Conservation (phyloP, 2,888 invertebrate genomes). For the Seira ritae region DNA sequence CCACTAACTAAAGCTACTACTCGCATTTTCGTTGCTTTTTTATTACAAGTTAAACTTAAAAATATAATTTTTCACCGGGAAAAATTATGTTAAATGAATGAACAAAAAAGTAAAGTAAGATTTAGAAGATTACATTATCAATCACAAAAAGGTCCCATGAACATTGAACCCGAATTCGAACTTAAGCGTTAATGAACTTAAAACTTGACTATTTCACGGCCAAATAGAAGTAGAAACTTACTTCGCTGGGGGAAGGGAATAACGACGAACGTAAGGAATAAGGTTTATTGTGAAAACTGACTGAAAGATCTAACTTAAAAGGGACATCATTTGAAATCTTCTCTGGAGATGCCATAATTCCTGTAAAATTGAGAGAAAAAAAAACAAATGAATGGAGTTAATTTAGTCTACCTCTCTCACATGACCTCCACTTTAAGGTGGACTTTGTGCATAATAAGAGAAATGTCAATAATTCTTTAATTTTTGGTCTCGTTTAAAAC, state of each 20-base stretch:
- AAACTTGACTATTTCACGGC: background rate
- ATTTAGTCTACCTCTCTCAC: too few species aligned
- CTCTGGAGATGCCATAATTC: background rate
- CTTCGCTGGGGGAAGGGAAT: background rate
- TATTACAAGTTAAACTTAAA: background rate
- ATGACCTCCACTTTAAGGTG: too few species aligned
- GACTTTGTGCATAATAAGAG: too few species aligned
- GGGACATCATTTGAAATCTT: background rate
- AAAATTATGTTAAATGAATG: conserved; percentile 1
- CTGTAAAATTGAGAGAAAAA: background rate
- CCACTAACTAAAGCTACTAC: conserved; percentile 95
- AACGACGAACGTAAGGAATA: background rate
- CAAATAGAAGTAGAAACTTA: background rate
- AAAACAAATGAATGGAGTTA: too few species aligned
- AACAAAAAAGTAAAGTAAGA: background rate
- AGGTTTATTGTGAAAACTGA: background rate
- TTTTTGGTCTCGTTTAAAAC: too few species aligned
- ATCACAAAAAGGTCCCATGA: background rate
- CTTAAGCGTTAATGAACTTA: background rate
- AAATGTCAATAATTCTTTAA: too few species aligned
- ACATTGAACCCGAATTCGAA: background rate
- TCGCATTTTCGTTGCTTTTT: conserved; percentile 80
- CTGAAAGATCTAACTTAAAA: background rate
- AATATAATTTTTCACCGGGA: background rate
- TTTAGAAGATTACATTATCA: background rate